Conservation (phyloP, 2,113 vertebrate species). For the Carassius auratus region DNA sequence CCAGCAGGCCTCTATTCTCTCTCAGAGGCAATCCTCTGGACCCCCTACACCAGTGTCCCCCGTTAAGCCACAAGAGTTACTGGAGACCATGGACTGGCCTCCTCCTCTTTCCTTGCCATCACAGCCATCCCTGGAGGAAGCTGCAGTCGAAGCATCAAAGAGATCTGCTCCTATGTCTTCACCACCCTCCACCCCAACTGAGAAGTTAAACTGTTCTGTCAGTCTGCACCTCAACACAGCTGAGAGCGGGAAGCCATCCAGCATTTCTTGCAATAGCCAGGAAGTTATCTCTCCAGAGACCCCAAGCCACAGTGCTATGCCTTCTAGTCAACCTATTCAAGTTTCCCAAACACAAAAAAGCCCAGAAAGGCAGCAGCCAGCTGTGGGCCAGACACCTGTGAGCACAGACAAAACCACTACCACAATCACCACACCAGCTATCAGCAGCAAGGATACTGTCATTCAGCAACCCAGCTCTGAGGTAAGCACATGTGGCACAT, state of each 20-base stretch:
- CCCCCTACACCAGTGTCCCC: constrained; percentile 65
- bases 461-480: constrained; percentile 56
- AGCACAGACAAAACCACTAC: constrained; percentile 44
- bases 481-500: constrained; percentile 52
- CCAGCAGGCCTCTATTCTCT: constrained; percentile 84
- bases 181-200: constrained; percentile 53
- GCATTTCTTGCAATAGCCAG: constrained; percentile 26
- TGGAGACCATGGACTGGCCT: constrained; percentile 53
- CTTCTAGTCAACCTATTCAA: constrained; percentile 50
- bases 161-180: constrained; percentile 29
- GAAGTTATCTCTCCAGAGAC: constrained; percentile 45
- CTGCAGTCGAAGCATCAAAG: constrained; percentile 20
- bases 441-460: constrained; percentile 54
- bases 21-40: constrained; percentile 78
- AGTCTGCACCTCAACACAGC: constrained; percentile 45
- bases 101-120: constrained; percentile 45
- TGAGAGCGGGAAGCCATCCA: constrained; percentile 35
- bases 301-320: constrained; percentile 55
- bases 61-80: constrained; percentile 54
- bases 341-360: constrained; percentile 65
- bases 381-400: constrained; percentile 70
- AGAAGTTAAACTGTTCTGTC: constrained; percentile 45
- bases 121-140: constrained; percentile 51
- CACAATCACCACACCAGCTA: constrained; percentile 32
- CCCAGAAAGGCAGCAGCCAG: constrained; percentile 74